These are phyloP conservation scores for Eudorcas thomsonii DNA, from an alignment of 2,113 vertebrate genomes.

Conservation along the genomic window DNA sequence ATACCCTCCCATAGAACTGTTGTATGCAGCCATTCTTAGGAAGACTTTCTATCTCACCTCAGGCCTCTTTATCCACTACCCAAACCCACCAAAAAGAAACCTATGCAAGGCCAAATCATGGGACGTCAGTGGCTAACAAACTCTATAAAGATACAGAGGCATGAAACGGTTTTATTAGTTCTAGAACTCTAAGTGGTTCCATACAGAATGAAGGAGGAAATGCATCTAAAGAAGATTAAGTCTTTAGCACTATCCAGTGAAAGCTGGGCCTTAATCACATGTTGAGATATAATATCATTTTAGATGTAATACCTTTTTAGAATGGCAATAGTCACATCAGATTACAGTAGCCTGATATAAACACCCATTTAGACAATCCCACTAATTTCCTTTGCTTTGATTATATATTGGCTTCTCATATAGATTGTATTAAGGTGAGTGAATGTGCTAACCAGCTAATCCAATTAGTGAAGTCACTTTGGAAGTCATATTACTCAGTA, in stretches of 20 bases:
- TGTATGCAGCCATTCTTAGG: neutral
- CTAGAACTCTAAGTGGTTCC: neutral
- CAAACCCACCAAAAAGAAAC: neutral
- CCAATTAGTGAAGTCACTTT: neutral
- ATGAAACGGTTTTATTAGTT: neutral
- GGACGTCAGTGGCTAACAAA: neutral
- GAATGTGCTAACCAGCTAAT: slow-evolving; percentile 5
- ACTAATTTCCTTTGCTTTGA: neutral
- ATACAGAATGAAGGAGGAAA: neutral
- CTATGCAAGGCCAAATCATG: neutral
- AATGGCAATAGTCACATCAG: neutral
- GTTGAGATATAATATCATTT: neutral
- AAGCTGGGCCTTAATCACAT: neutral
- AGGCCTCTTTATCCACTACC: neutral
- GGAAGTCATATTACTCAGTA: neutral
- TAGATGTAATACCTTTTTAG: neutral
- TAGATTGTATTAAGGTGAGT: neutral
- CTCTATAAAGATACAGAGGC: neutral
- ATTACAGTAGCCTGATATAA: neutral
- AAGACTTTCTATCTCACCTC: neutral
- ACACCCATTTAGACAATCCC: neutral
- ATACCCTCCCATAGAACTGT: neutral
- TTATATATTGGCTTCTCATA: neutral
- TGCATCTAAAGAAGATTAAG: neutral
- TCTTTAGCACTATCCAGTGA: neutral